Evolutionary conservation across 2,888 invertebrate species (phyloP), one percentile per base, ranked within the genome.

Genomic region (Mesorhabditis sp.): DNA sequence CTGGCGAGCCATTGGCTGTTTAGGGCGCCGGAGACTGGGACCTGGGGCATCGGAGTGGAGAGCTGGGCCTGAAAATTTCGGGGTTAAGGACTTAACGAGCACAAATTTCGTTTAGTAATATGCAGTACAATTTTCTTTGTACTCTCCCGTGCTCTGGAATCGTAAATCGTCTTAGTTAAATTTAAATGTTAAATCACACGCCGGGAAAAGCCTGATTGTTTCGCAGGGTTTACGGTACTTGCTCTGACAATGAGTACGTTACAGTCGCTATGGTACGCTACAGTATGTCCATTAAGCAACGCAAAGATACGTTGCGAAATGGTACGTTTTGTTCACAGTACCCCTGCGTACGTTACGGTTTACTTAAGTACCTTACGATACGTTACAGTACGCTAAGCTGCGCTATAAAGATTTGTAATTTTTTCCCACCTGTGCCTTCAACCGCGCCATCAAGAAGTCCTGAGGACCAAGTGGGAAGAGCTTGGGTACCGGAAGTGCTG

Each of bases 1-100:
- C 75, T 73, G 7, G 77, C 67, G 43, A 80, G 61, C 68, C 76
- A 76, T 62, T 79, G 79, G 2, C 28, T 28, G 28, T 28, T 28
- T 28, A 28, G 28, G 62, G 72, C 75, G 1, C 73, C 63, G 41
- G 72, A 71, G 69, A 75, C 67, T 43, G 68, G 65, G 5, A 71
- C 70, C 3, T 72, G 69, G 42, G 71, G 72, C 58, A 72, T 28
- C 7, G 74, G 72, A 43, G 65, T 7, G n/a, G 6, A 5, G 45
- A 74, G 72, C 13, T 68, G 44, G 0, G 68, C 45, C 65, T 74
- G 70, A 0, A 70, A 65, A 3, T 43, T 28, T 64, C 10, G 7
- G 10, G 6, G n/a, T 45, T 70, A 64, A 4, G 6, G 43, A 65
- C 62, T 71, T 74, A 7, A 72, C 42, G 4, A 75, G 58, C 28